Percentiles rank a stretch among this genome's conserved stretches.
Evolutionary conservation across 2,113 vertebrate genomes (phyloP).

Genomic region (Notothenia coriiceps): DNA sequence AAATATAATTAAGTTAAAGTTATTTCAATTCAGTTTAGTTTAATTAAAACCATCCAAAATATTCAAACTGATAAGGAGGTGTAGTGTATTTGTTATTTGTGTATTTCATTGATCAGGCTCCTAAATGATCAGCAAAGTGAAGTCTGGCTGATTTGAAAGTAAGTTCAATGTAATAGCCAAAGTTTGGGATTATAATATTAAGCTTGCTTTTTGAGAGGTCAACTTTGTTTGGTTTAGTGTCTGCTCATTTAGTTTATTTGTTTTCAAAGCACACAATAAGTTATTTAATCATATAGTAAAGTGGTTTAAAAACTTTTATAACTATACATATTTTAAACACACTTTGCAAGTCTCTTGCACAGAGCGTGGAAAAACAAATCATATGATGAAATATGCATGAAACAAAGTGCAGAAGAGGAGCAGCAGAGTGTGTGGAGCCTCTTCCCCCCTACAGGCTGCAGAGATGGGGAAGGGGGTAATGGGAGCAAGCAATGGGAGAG

Average conservation of each 20-base stretch:
- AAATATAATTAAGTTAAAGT: not conserved
- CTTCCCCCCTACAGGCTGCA: conserved; percentile 48
- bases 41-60: too few species aligned
- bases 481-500: conserved; percentile 87
- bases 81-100: not conserved
- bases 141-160: not conserved
- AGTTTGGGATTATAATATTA: not conserved
- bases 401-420: conserved; percentile 43
- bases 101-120: not conserved
- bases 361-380: conserved; percentile 16
- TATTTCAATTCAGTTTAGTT: too few species aligned
- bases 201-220: not conserved
- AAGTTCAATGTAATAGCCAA: not conserved
- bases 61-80: too few species aligned
- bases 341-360: conserved; percentile 10
- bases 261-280: not conserved
- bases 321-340: not conserved
- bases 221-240: not conserved
- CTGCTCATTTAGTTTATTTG: not conserved
- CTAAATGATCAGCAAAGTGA: too few species aligned
- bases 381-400: conserved; percentile 27
- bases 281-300: not conserved
- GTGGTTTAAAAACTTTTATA: not conserved
- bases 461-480: conserved; percentile 73
- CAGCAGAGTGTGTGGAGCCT: conserved; percentile 46